Conservation (phyloP, 2,113 vertebrate species). For the Noctilio leporinus region DNA sequence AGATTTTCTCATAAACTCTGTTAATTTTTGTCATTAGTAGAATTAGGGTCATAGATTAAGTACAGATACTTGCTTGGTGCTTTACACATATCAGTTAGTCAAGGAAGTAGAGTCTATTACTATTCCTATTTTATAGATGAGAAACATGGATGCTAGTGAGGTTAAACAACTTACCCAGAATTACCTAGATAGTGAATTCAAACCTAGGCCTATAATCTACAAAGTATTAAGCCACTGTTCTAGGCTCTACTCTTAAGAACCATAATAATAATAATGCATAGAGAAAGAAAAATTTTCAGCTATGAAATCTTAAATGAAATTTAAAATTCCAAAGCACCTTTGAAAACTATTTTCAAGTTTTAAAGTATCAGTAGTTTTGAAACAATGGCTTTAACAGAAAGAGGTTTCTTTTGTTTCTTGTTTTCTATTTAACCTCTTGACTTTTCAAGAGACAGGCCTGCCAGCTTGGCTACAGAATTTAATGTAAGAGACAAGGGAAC, state of each 20-base stretch:
- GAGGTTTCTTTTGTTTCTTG: not conserved
- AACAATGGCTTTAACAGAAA: not conserved
- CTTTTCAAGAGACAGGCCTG: not conserved
- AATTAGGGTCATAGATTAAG: not conserved
- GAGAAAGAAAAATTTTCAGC: not conserved
- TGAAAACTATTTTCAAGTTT: not conserved
- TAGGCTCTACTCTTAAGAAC: not conserved
- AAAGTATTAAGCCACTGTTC: not conserved
- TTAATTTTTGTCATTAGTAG: constrained; percentile 1
- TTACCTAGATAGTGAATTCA: not conserved
- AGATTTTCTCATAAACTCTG: constrained; percentile 12
- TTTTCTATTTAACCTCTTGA: not conserved
- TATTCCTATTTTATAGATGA: not conserved
- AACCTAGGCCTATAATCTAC: not conserved
- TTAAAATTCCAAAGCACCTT: not conserved
- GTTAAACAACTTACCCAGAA: not conserved
- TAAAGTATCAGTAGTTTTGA: not conserved
- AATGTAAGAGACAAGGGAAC: not conserved
- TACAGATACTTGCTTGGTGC: not conserved
- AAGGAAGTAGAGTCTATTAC: not conserved
- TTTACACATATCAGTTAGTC: not conserved
- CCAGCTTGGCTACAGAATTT: not conserved
- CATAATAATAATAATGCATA: not conserved
- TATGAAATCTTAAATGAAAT: not conserved
- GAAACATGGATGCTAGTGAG: not conserved